These are phyloP conservation scores for Sinonovacula constricta DNA, from an alignment of 1,140 invertebrate species.

Conservation along the genomic window DNA sequence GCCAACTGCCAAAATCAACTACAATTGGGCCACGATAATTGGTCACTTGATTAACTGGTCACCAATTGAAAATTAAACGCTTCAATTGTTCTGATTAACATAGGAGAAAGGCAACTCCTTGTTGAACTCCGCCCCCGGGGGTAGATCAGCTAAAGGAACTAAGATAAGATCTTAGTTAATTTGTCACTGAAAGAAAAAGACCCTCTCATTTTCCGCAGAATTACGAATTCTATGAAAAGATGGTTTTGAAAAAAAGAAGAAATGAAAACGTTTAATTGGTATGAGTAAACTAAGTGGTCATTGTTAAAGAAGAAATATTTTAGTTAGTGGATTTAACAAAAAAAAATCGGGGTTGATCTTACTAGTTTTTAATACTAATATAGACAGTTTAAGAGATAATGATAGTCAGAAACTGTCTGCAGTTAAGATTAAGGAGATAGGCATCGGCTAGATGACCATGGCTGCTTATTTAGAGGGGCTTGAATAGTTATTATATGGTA, in stretches of 20 bases:
- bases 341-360: too few relatives aligned
- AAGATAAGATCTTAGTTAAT: slow-evolving; percentile 34
- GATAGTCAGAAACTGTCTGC: slow-evolving; percentile 10
- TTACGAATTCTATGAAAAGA: slow-evolving; percentile 45
- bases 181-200: slow-evolving; percentile 37
- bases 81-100: slow-evolving; percentile 34
- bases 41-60: slow-evolving; percentile 40
- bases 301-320: slow-evolving; percentile 11
- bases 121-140: slow-evolving; percentile 40
- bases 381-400: slow-evolving; percentile 43
- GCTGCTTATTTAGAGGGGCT: slow-evolving; percentile 19
- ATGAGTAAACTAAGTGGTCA: slow-evolving; percentile 14
- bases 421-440: slow-evolving; percentile 38
- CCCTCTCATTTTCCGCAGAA: slow-evolving; percentile 38
- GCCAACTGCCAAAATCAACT: slow-evolving; percentile 33
- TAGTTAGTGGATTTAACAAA: slow-evolving; percentile 5
- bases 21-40: slow-evolving; percentile 20
- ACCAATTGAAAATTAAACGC: slow-evolving; percentile 51
- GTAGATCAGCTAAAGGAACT: slow-evolving; percentile 7
- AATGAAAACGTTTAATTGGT: too few relatives aligned
- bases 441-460: slow-evolving; percentile 2
- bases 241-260: slow-evolving; percentile 30
- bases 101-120: slow-evolving; percentile 4
- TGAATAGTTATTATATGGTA: slow-evolving; percentile 26
- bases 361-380: slow-evolving; percentile 46